Evolutionary conservation across 2,888 invertebrate genomes (phyloP).

Genomic region (Lithodes maja): DNA sequence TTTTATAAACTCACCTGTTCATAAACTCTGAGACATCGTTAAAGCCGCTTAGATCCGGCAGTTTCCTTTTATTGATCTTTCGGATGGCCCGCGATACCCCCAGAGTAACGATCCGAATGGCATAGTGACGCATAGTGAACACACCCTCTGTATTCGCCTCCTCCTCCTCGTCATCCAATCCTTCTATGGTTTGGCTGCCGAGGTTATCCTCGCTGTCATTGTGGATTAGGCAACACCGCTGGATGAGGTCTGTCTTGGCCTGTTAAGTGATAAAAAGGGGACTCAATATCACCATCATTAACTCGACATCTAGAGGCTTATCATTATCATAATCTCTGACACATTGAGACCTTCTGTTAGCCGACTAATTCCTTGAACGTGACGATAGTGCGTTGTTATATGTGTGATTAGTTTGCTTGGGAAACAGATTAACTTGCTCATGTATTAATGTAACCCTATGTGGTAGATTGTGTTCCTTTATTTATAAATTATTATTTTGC

Average conservation of each 20-base stretch:
- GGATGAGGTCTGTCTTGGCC: slow-evolving; percentile 44
- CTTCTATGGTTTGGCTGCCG: not conserved
- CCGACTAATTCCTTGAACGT: too few species aligned
- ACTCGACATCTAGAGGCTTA: too few species aligned
- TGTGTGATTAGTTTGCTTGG: too few species aligned
- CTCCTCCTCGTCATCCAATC: not conserved
- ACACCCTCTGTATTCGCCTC: slow-evolving; percentile 77
- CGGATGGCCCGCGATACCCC: slow-evolving; percentile 94
- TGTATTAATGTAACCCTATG: too few species aligned
- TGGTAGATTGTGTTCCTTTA: too few species aligned
- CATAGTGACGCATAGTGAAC: slow-evolving; percentile 95
- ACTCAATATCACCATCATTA: too few species aligned
- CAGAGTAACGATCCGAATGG: slow-evolving; percentile 92
- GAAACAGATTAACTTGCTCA: too few species aligned
- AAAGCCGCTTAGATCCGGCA: slow-evolving; percentile 91
- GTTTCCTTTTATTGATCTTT: slow-evolving; percentile 90
- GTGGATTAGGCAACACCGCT: slow-evolving; percentile 81
- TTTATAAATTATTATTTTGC: too few species aligned
- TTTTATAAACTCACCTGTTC: slow-evolving; percentile 81
- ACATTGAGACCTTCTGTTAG: too few species aligned
- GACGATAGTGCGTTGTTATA: too few species aligned
- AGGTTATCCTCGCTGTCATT: slow-evolving; percentile 84
- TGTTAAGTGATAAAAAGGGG: not conserved
- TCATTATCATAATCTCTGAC: too few species aligned
- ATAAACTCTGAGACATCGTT: slow-evolving; percentile 92